Base-by-base conservation (phyloP, 2,797 vertebrate genomes). In the Nannoperca obscura region DNA sequence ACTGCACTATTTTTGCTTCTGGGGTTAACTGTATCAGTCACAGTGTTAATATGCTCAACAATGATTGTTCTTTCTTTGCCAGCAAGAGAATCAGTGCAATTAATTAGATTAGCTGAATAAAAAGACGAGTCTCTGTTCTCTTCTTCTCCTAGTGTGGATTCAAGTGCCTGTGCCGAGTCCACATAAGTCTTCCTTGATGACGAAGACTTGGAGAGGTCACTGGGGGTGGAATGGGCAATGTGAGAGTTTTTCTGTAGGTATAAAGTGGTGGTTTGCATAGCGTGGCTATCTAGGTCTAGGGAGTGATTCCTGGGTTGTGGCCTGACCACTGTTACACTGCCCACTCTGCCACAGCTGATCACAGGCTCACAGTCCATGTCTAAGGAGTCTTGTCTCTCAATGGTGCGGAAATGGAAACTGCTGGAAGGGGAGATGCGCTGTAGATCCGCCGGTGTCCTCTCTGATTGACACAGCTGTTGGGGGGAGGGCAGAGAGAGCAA, bases 321-420 rank as follows among this genome's bases (percentile, higher is more conserved):
- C 71, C 93, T 89, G 60, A 96, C 83, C 82, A 96, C 84, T 1
- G 91, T 94, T 30, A 95, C 89, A 0, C 82, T 77, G 53, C 75
- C 81, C 9, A 32, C 50, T 36, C 69, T 83, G 38, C 87, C 69
- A 40, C 87, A 89, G 64, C 42, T 82, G 58, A 83, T 83, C 34
- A 71, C 59, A 38, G 85, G 63, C 55, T 91, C 81, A 6, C 12
- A 57, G 64, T 76, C 87, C 78, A 82, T 27, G 72, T 96, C 94
- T 24, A 96, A 94, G 15, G 94, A 95, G 54, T 93, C 88, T 85
- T 96, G 95, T 3, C 93, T 89, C 69, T 93, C 82, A 59, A 96
- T 96, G 38, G 94, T 93, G 40, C 94, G 86, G 70, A 96, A 96
- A 82, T 94, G 94, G 68, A 92, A 93, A 27, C 42, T 71, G 24